These are phyloP conservation scores for Nothobranchius furzeri DNA, from an alignment of 2,113 vertebrate genomes.

Conservation along the genomic window DNA sequence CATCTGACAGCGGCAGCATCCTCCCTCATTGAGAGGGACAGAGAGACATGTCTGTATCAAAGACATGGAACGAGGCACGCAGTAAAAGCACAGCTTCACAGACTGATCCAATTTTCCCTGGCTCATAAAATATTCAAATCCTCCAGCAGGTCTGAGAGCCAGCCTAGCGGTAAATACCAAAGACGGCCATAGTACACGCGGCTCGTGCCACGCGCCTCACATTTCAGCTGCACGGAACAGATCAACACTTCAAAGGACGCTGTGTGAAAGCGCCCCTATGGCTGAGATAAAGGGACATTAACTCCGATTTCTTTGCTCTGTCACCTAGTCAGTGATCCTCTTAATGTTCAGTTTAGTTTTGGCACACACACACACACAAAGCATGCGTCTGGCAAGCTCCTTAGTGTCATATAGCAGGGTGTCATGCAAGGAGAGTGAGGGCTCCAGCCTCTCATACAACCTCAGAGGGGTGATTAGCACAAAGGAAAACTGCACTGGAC, in stretches of 20 bases:
- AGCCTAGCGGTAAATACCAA: conserved; percentile 72
- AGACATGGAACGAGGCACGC: conserved; percentile 61
- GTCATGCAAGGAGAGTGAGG: conserved; percentile 68
- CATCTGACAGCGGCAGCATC: conserved; percentile 52
- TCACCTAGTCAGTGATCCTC: conserved; percentile 71
- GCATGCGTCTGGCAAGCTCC: conserved; percentile 64
- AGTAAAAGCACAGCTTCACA: conserved; percentile 69
- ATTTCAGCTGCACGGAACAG: conserved; percentile 58
- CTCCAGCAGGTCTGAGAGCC: conserved; percentile 70
- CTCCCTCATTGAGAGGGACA: conserved; percentile 70
- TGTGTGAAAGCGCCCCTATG: conserved; percentile 62
- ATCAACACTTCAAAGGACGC: conserved; percentile 69
- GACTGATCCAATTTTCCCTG: conserved; percentile 80
- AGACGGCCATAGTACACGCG: conserved; percentile 56
- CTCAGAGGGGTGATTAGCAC: conserved; percentile 53
- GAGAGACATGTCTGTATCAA: conserved; percentile 74
- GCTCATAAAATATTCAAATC: conserved; percentile 85
- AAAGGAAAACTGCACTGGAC: conserved; percentile 45
- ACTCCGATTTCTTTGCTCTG: conserved; percentile 63
- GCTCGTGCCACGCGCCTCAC: conserved; percentile 42
- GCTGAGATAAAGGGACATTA: conserved; percentile 72
- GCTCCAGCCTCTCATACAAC: conserved; percentile 58
- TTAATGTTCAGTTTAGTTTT: conserved; percentile 70
- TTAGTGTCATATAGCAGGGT: conserved; percentile 55
- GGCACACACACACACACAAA: conserved; percentile 63